Conservation (phyloP, 2,797 vertebrate species). For the Numenius phaeopus region DNA sequence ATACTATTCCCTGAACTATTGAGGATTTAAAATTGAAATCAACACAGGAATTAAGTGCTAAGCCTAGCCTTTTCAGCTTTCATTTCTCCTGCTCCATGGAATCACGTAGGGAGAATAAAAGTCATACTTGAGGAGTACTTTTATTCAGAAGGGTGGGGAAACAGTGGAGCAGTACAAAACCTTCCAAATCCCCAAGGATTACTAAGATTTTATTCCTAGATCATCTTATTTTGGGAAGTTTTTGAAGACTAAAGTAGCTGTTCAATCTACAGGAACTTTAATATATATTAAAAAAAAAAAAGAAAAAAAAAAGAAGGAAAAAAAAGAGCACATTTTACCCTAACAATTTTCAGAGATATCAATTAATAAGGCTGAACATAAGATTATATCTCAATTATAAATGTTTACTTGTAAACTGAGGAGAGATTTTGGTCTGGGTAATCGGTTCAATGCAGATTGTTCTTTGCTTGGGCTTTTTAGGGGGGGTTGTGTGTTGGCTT, state of each 20-base stretch:
- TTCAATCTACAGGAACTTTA: not conserved
- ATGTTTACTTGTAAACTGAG: not conserved
- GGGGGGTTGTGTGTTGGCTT: not conserved
- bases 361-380: not conserved
- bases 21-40: conserved; percentile 16
- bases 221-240: not conserved
- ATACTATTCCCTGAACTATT: not conserved
- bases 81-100: not conserved
- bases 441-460: not conserved
- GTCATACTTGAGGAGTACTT: not conserved
- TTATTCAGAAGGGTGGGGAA: not conserved
- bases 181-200: not conserved
- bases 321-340: not conserved
- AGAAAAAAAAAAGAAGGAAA: accelerated
- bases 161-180: not conserved
- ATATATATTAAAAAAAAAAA: not conserved
- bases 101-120: not conserved
- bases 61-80: not conserved
- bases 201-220: not conserved
- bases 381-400: not conserved
- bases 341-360: not conserved
- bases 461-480: not conserved
- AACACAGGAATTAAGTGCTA: conserved; percentile 1
- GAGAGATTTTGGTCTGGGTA: not conserved
- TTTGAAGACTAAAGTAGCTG: not conserved